phyloP scores from a whole-genome alignment of 2,888 invertebrate species.

The Coenonympha arcania region DNA sequence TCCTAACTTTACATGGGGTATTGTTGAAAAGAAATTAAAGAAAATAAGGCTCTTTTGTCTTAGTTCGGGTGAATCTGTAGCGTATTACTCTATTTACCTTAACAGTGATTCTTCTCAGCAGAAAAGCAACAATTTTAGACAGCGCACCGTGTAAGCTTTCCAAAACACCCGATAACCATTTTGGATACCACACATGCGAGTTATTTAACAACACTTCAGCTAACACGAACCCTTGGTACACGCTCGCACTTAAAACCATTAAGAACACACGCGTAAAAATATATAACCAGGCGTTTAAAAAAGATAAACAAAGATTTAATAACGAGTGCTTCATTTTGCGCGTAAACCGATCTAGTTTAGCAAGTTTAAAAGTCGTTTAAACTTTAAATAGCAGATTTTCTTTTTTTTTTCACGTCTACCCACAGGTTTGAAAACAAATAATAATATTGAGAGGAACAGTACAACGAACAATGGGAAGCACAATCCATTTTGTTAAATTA shows the following conservation, averaged over 20 bases:
- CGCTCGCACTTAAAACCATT: constrained; percentile 50
- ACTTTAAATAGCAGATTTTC: neutral
- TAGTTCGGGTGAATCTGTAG: too few species aligned
- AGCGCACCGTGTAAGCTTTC: constrained; percentile 31
- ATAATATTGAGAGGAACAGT: neutral
- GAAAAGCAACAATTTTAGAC: constrained; percentile 27
- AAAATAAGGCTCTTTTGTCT: too few species aligned
- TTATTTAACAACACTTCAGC: constrained; percentile 60
- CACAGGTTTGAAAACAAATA: neutral
- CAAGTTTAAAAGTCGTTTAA: neutral
- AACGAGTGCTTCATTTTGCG: constrained; percentile 18
- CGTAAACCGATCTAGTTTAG: neutral
- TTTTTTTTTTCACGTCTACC: neutral
- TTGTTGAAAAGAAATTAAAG: too few species aligned
- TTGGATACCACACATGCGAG: constrained; percentile 53
- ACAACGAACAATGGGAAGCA: neutral
- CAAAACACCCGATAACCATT: constrained; percentile 45
- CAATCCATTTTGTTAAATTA: neutral
- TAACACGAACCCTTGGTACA: constrained; percentile 59
- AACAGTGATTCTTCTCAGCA: constrained; percentile 36
- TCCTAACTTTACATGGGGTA: too few species aligned
- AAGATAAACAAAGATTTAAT: constrained; percentile 25
- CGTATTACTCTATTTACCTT: constrained; percentile 42
- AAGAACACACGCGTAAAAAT: constrained; percentile 48
- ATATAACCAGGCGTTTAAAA: constrained; percentile 46